Conservation (phyloP, 2,113 vertebrate species). For the Rallus limicola region DNA sequence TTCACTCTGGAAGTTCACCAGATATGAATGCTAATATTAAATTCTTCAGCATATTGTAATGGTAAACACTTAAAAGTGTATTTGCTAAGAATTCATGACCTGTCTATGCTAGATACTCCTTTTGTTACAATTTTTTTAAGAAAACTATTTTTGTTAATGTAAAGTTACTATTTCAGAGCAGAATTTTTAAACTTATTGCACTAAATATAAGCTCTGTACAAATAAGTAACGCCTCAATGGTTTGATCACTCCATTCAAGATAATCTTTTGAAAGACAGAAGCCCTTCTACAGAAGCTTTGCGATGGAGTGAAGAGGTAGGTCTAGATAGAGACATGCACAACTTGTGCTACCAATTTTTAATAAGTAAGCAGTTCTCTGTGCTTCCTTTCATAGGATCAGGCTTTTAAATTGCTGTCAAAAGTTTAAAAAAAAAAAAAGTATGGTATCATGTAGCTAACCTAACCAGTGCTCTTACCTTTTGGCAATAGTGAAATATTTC, state of each 20-base stretch:
- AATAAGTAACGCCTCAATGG: slow-evolving; percentile 73
- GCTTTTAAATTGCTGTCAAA: slow-evolving; percentile 69
- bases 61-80: slow-evolving; percentile 80
- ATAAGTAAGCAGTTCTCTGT: slow-evolving; percentile 69
- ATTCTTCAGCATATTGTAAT: slow-evolving; percentile 77
- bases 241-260: slow-evolving; percentile 75
- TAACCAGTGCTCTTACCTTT: slow-evolving; percentile 72
- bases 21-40: slow-evolving; percentile 77
- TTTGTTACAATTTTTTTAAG: slow-evolving; percentile 85
- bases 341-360: slow-evolving; percentile 40
- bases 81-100: slow-evolving; percentile 80
- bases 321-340: slow-evolving; percentile 39
- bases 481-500: slow-evolving; percentile 70
- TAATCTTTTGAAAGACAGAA: slow-evolving; percentile 71
- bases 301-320: slow-evolving; percentile 31
- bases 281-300: slow-evolving; percentile 66
- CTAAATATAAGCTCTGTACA: slow-evolving; percentile 79
- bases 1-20: slow-evolving; percentile 73
- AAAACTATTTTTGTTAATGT: slow-evolving; percentile 85
- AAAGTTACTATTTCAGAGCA: slow-evolving; percentile 84
- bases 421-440: neutral
- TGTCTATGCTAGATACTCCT: slow-evolving; percentile 81
- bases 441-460: slow-evolving; percentile 54
- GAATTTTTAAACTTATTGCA: slow-evolving; percentile 85
- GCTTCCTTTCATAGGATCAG: slow-evolving; percentile 78